These are phyloP conservation scores for Nothoprocta pentlandii DNA, from an alignment of 2,113 vertebrate species.

Conservation along the genomic window DNA sequence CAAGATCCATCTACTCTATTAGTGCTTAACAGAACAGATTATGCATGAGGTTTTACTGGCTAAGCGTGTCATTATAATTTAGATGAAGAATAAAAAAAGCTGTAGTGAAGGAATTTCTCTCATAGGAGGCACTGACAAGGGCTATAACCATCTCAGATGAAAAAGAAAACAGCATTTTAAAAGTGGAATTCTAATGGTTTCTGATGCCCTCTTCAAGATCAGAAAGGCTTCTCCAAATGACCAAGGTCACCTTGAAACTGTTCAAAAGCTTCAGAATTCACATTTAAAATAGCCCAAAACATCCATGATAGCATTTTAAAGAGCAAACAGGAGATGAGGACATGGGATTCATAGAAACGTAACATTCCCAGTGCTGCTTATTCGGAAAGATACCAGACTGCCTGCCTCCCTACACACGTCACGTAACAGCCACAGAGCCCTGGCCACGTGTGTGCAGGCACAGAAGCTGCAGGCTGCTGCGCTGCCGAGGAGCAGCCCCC, in stretches of 20 bases:
- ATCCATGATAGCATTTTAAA: neutral
- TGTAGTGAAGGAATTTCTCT: neutral
- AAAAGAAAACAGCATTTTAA: neutral
- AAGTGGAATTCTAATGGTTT: neutral
- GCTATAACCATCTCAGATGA: neutral
- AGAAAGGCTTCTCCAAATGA: neutral
- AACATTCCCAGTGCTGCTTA: fast-evolving
- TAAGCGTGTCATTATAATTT: neutral
- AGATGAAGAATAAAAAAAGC: neutral
- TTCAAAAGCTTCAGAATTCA: neutral
- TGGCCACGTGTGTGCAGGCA: too few species aligned
- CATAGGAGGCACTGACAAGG: neutral
- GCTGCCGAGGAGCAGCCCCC: neutral
- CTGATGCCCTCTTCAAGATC: neutral
- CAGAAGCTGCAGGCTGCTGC: neutral
- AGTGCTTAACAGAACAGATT: neutral
- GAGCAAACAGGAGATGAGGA: neutral
- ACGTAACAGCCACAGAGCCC: neutral
- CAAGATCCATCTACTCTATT: neutral
- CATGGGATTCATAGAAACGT: neutral
- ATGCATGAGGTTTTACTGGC: neutral
- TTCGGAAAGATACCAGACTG: neutral
- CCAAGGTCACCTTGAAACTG: neutral
- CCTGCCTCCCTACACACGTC: neutral
- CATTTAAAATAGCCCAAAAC: neutral